Conservation (phyloP, 1,140 invertebrate genomes). For the Sinonovacula constricta region DNA sequence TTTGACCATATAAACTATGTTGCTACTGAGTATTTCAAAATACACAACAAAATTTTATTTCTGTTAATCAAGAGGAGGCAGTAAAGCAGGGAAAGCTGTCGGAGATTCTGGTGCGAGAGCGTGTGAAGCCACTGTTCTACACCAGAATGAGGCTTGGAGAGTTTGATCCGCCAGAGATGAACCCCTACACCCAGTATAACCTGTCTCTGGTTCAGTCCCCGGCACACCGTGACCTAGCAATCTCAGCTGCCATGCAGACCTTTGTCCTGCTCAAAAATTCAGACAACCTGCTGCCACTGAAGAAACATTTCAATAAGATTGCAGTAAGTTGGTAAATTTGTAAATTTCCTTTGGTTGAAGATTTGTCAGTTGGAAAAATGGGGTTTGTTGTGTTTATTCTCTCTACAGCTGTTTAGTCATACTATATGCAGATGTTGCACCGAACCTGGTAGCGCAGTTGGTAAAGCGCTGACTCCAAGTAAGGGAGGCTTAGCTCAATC, state of each 20-base stretch:
- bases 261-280: slow-evolving; percentile 76
- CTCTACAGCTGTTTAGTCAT: no score
- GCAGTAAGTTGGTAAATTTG: no score
- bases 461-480: no score
- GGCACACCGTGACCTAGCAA: slow-evolving; percentile 64
- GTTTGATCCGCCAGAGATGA: slow-evolving; percentile 74
- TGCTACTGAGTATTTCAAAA: no score
- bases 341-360: no score
- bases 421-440: no score
- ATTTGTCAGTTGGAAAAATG: no score
- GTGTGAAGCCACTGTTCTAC: slow-evolving; percentile 75
- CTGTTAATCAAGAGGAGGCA: slow-evolving; percentile 69
- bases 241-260: slow-evolving; percentile 68
- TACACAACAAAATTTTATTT: slow-evolving; percentile 29
- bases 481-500: no score
- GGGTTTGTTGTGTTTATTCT: no score
- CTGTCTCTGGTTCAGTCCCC: slow-evolving; percentile 60
- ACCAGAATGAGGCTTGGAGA: slow-evolving; percentile 75
- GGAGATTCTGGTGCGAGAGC: slow-evolving; percentile 56
- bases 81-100: slow-evolving; percentile 62
- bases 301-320: slow-evolving; percentile 50
- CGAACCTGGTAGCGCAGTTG: no score
- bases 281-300: slow-evolving; percentile 62
- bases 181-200: slow-evolving; percentile 66
- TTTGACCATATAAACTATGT: no score